Base-by-base conservation (phyloP, 2,113 vertebrate genomes). In the Chaetodon trifascialis region DNA sequence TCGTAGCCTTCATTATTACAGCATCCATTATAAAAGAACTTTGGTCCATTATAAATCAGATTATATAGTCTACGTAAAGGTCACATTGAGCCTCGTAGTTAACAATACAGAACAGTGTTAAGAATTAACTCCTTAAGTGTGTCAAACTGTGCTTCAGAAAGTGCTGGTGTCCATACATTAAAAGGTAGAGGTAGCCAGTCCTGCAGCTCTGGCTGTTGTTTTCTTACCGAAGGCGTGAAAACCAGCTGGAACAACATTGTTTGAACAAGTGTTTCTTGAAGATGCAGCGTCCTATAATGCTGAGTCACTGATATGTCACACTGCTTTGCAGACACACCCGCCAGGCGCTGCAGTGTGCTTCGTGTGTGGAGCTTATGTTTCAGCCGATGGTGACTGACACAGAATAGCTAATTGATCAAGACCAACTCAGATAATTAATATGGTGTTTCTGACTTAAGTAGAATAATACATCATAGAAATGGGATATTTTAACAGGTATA, bases 271-370 rank as follows among this genome's bases (percentile, higher is more conserved):
- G 44, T 11, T 15, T 60, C 69, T 77, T 74, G 17, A 56, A 73
- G 40, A 68, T 38, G 11, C 40, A 34, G 30, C 8, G n/a, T 83
- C 36, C 38, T 23, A n/a, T 60, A 83, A 34, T 88, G 88, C 90
- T 88, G 85, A 91, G 89, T 91, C 91, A 93, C 3, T 60, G 69
- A 58, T 30, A 51, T 21, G 63, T 68, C 62, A 59, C 56, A 5
- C n/a, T 38, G 14, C 36, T 74, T 70, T 7, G 8, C 16, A 2
- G 59, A 76, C 85, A 88, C 86, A 8, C 87, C 78, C 64, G 49
- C 63, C 40, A 17, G 51, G 60, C 23, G 69, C 19, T 25, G 38
- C n/a, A 30, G 63, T 44, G 17, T 36, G 34, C 65, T 69, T 17
- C 75, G 23, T 44, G 30, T 67, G 8, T 42, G n/a, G 44, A 73